Percentiles rank a stretch among this genome's conserved stretches.
Conservation (phyloP, 2,888 invertebrate species). For the Thereva nobilitata region DNA sequence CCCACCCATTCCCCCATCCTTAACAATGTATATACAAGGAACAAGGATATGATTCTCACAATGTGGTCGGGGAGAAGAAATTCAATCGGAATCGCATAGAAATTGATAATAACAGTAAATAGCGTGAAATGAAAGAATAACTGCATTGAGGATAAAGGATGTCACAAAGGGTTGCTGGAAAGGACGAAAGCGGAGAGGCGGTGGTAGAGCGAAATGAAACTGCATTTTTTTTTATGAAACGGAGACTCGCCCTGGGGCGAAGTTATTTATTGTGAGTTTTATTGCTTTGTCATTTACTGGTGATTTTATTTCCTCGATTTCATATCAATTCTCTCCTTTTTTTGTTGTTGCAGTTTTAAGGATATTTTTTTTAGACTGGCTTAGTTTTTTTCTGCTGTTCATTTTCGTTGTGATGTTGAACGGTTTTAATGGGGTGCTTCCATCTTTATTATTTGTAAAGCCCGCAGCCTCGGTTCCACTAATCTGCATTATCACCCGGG, state of each 20-base stretch:
- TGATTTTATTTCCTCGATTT: not conserved
- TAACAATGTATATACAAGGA: too few relatives aligned
- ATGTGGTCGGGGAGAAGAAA: not conserved
- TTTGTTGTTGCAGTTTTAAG: constrained; percentile 11
- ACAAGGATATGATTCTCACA: too few relatives aligned
- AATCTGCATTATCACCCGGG: constrained; percentile 10
- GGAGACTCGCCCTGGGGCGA: not conserved
- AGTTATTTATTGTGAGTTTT: constrained; percentile 13
- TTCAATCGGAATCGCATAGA: constrained; percentile 22
- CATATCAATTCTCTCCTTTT: constrained; percentile 6
- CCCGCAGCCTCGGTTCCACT: not conserved
- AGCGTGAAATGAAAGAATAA: constrained; percentile 26
- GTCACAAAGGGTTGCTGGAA: too few relatives aligned
- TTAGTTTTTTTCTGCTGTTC: too few relatives aligned
- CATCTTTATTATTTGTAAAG: too few relatives aligned
- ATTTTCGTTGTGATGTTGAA: too few relatives aligned
- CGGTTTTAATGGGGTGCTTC: too few relatives aligned
- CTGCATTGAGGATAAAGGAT: constrained; percentile 1
- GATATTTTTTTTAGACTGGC: too few relatives aligned
- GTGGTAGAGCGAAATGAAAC: not conserved
- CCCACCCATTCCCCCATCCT: too few relatives aligned
- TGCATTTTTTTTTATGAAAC: constrained; percentile 16
- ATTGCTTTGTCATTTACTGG: not conserved
- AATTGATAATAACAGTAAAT: constrained; percentile 30
- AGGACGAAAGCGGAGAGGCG: not conserved